A percentile compares a stretch with the other conserved stretches of the same genome.
Evolutionary conservation across 2,888 invertebrate species (phyloP).

Genomic region (Coecobrya sp.): DNA sequence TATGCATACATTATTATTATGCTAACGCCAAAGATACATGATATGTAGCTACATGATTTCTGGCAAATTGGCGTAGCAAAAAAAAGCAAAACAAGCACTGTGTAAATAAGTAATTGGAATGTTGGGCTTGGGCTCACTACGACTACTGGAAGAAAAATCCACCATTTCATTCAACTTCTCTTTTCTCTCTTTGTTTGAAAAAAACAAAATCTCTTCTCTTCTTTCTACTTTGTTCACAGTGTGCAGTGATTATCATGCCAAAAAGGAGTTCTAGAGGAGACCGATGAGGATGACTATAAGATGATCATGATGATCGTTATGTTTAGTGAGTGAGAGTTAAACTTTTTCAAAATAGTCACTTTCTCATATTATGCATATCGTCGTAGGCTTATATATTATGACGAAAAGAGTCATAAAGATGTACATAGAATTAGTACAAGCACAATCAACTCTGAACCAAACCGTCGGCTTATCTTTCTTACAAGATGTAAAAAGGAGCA

Average conservation of each 20-base stretch:
- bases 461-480: not conserved
- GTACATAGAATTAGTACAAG: not conserved
- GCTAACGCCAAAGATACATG: not conserved
- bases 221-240: not conserved
- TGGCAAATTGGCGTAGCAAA: constrained; percentile 36
- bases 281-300: constrained; percentile 17
- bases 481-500: not conserved
- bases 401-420: constrained; percentile 23
- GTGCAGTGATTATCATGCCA: not conserved
- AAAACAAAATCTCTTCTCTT: not conserved
- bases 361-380: not conserved
- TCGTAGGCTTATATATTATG: constrained; percentile 15
- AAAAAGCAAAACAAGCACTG: not conserved
- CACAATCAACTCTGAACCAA: not conserved
- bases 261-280: not conserved
- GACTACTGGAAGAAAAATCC: not conserved
- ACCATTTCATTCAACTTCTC: constrained; percentile 8
- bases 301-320: not conserved
- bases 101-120: constrained; percentile 27
- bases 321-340: constrained; percentile 12
- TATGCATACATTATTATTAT: not conserved
- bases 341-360: constrained; percentile 18
- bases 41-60: not conserved
- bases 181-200: not conserved
- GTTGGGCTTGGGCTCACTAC: not conserved